Conservation (phyloP, 2,888 invertebrate species). For the Marronus borbonicus region DNA sequence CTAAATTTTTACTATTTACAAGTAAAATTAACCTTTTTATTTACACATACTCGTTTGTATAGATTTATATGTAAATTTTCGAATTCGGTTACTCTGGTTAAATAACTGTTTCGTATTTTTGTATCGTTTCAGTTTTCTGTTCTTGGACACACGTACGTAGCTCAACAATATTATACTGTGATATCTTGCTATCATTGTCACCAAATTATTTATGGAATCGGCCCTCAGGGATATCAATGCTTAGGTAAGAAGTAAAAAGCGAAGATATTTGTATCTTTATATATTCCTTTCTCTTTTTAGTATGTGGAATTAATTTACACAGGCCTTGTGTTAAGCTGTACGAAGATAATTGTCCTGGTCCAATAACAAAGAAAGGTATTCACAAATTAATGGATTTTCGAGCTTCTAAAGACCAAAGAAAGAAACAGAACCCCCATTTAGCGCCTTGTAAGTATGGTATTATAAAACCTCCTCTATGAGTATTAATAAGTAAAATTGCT, state of each 20-base stretch:
- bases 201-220: constrained; percentile 93
- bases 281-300: constrained; percentile 55
- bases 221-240: constrained; percentile 97
- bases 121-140: constrained; percentile 77
- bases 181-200: constrained; percentile 96
- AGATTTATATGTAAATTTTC: too few species aligned
- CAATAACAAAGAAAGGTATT: constrained; percentile 67
- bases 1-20: too few species aligned
- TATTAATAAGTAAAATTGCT: too few species aligned
- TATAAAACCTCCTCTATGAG: not conserved
- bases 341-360: constrained; percentile 69
- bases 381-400: constrained; percentile 66
- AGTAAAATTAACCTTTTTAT: too few species aligned
- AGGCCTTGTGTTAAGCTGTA: constrained; percentile 68
- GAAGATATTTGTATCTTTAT: not conserved
- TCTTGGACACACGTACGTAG: constrained; percentile 92
- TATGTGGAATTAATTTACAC: constrained; percentile 69
- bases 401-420: constrained; percentile 66
- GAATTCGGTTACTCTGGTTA: too few species aligned
- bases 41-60: too few species aligned
- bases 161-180: constrained; percentile 90
- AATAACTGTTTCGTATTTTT: too few species aligned
- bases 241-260: constrained; percentile 78
- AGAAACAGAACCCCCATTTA: constrained; percentile 70
- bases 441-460: constrained; percentile 68